A percentile compares a stretch with the other conserved stretches of the same genome.
phyloP scores from a whole-genome alignment of 2,888 invertebrate genomes.

The Latrodectus elegans region DNA sequence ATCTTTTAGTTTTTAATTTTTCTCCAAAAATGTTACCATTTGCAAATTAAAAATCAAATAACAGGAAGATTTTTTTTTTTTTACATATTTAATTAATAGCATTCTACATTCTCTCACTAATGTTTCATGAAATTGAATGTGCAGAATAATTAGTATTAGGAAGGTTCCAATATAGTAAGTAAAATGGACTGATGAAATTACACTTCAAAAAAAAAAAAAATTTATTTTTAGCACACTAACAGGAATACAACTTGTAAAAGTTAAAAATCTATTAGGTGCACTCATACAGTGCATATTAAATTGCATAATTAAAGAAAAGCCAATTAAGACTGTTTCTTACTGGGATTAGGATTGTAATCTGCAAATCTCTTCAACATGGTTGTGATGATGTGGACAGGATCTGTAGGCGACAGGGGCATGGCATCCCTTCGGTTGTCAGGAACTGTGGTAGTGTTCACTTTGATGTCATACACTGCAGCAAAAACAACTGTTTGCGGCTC shows the following conservation, averaged over 20 bases:
- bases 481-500: constrained; percentile 86
- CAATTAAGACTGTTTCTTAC: constrained; percentile 24
- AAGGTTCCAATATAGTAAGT: too few relatives aligned
- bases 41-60: too few relatives aligned
- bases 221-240: too few relatives aligned
- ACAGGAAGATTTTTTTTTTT: too few relatives aligned
- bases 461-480: constrained; percentile 92
- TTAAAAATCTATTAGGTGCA: background rate
- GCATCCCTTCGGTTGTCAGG: constrained; percentile 81
- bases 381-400: constrained; percentile 72
- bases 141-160: too few relatives aligned
- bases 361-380: constrained; percentile 74
- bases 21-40: too few relatives aligned
- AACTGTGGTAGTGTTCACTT: constrained; percentile 88
- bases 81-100: too few relatives aligned
- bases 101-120: too few relatives aligned
- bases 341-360: constrained; percentile 73
- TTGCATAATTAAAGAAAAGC: background rate
- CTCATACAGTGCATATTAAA: background rate
- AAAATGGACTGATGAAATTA: too few relatives aligned
- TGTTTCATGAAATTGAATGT: too few relatives aligned
- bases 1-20: too few relatives aligned
- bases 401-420: constrained; percentile 72
- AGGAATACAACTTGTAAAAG: background rate
- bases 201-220: too few relatives aligned